Conservation (phyloP, 2,888 invertebrate species). For the Aphodius sticticus region DNA sequence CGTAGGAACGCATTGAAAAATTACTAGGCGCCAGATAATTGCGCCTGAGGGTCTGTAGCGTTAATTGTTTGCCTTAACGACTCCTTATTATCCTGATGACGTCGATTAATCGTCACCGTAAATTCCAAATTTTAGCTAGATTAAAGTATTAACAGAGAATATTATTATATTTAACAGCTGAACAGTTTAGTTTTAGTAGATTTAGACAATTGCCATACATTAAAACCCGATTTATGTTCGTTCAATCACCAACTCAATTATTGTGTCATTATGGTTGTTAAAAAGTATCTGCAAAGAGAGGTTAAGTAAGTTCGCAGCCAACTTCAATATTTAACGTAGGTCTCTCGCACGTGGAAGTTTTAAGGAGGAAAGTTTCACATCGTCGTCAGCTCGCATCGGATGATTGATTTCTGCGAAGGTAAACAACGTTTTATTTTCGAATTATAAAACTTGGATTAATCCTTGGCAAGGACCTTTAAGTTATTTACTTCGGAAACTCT, state of each 20-base stretch:
- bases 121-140: background rate
- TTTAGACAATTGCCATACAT: background rate
- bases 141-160: background rate
- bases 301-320: background rate
- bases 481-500: constrained; percentile 30
- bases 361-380: constrained; percentile 22
- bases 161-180: too few species aligned
- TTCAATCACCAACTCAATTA: too few species aligned
- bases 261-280: too few species aligned
- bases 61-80: background rate
- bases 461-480: background rate
- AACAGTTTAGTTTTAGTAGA: too few species aligned
- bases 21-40: constrained; percentile 4
- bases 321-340: constrained; percentile 16
- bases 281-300: background rate
- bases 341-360: constrained; percentile 28
- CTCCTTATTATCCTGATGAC: background rate
- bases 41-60: background rate
- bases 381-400: constrained; percentile 21
- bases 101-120: constrained; percentile 4
- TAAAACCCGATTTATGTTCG: background rate
- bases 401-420: constrained; percentile 32
- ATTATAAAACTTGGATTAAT: constrained; percentile 37
- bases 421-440: constrained; percentile 34
- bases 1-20: background rate